Base-by-base conservation (phyloP, 2,113 vertebrate genomes). In the Perognathus longimembris region DNA sequence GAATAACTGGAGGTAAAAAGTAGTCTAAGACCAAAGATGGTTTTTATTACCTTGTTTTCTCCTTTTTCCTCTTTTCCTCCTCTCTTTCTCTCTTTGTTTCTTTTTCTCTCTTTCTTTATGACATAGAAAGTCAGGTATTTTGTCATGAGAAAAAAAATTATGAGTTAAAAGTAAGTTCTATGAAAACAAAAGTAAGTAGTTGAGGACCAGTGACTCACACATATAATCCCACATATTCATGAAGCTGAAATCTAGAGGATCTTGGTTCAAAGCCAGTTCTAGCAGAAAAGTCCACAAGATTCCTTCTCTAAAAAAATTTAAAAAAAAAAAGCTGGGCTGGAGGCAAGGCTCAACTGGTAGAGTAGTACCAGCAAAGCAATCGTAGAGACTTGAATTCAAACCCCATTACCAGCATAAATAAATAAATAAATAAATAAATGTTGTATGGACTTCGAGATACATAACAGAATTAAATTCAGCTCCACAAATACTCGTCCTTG, bases 21-120 rank as follows among this genome's bases (percentile, higher is more conserved):
- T 54, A 54, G 50, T 85, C 92, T 90, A n/a, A 92, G 66, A 95
- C 86, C 93, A 57, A 94, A 45, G 71, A 42, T 20, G 24, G 38
- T 61, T 89, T 92, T 88, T 89, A 78, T 89, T 89, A 70, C 79
- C 67, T 78, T 92, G 64, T 63, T 76, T 88, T 57, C 5, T 67
- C 8, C 38, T 79, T 32, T 71, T 45, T 18, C 64, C 20, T 50
- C 14, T 38, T 34, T 34, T 57, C 32, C 4, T 76, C 64, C 38
- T 69, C 85, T 61, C n/a, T 54, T 84, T 73, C 71, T 73, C 28
- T 85, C 17, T 24, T n/a, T 42, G 26, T 8, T 4, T 3, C 38
- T 70, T 84, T 71, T 28, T n/a, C 20, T 74, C 77, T 73, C 64
- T 79, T 86, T 4, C 20, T 80, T 54, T 30, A 28, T 54, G 26